Percentiles rank a stretch among this genome's conserved stretches.
phyloP scores from a whole-genome alignment of 2,888 invertebrate species.

The Boloria selene region DNA sequence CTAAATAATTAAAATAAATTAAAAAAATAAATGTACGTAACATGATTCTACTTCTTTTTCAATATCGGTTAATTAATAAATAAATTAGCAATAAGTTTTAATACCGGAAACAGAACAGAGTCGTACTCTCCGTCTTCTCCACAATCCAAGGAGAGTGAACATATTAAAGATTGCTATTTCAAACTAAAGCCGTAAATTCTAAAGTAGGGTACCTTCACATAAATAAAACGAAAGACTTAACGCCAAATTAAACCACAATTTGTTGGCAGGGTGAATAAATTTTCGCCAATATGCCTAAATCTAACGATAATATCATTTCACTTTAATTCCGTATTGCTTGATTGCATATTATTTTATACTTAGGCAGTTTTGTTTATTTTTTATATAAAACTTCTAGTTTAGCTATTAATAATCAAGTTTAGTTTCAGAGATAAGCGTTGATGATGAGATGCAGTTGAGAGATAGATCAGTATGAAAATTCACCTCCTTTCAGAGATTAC shows the following conservation, averaged over 20 bases:
- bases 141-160: background rate
- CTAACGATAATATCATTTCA: constrained; percentile 53
- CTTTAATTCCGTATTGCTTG: constrained; percentile 9
- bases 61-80: no score
- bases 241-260: constrained; percentile 72
- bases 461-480: no score
- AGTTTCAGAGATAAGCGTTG: no score
- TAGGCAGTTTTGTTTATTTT: background rate
- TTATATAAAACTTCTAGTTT: background rate
- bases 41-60: no score
- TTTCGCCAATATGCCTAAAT: constrained; percentile 59
- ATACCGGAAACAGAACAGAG: no score
- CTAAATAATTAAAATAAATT: no score
- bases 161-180: constrained; percentile 1
- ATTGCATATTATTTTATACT: constrained; percentile 1
- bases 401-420: no score
- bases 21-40: no score
- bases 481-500: no score
- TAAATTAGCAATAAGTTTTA: no score
- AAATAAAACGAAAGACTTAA: constrained; percentile 63
- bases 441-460: no score
- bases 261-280: constrained; percentile 71
- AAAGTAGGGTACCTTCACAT: constrained; percentile 48
- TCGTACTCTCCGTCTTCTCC: no score
- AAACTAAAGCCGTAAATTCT: constrained; percentile 9